Evolutionary conservation across 2,888 invertebrate species (phyloP), one percentile per base, ranked within the genome.

Genomic region (Cheilosia impressa): DNA sequence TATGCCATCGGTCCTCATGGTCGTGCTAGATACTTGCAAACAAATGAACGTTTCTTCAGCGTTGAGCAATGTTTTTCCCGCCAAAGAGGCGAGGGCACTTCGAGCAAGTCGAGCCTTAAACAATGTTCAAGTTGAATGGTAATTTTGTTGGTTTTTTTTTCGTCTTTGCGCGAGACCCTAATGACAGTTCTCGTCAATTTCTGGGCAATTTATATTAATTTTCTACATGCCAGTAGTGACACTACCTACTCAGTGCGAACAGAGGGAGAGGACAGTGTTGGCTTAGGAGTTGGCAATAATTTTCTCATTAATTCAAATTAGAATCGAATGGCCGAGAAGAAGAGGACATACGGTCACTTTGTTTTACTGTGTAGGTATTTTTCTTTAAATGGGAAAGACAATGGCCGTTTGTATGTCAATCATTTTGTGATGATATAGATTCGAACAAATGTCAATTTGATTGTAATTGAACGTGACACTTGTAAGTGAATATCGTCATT

Each of bases 221-320:
- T 84, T 47, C 31, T 53, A 75, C 84, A 84, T 55, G 71, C 73
- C 53, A 31, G 9, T 31, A 66, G 50, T 60, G 65, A 60, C 76
- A 81, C 69, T 69, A 43, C 24, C 41, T 22, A 15, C n/a, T 13
- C n/a, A 5, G 10, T 15, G 31, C 50, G 24, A n/a, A 34, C 22
- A 24, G 17, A 2, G 31, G 9, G 6, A 6, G 31, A 4, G 45
- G 55, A 58, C 50, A 38, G 66, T 63, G 68, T 62, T 69, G 45
- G 45, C 19, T 76, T 68, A 41, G 52, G 47, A 83, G 83, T 83
- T 80, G 80, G 71, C 80, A 84, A 84, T 84, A 84, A 84, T 80
- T 80, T 84, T 84, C 69, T 80, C 84, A 84, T 84, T 84, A 76
- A 84, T 84, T 84, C 75, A 84, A 84, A 84, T 84, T 84, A 80